Conservation (phyloP, 2,797 vertebrate species). For the Alosa sapidissima region DNA sequence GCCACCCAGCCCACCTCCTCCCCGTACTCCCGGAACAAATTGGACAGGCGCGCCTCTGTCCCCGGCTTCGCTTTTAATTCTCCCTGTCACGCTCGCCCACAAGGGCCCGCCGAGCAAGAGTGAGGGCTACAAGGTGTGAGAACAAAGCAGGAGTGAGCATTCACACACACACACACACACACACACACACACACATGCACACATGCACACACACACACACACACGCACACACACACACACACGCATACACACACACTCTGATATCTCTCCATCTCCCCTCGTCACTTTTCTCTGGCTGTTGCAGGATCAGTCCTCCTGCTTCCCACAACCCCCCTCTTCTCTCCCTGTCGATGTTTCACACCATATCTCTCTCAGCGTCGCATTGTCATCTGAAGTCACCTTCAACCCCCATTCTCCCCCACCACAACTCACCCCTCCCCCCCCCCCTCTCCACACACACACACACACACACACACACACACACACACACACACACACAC, state of each 20-base stretch:
- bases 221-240: conserved; percentile 15
- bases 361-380: conserved; percentile 3
- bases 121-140: conserved; percentile 50
- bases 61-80: conserved; percentile 69
- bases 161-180: conserved; percentile 13
- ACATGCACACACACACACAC: conserved; percentile 29
- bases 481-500: conserved; percentile 18
- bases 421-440: background rate
- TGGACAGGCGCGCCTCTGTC: conserved; percentile 73
- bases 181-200: conserved; percentile 32
- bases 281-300: background rate
- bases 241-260: background rate
- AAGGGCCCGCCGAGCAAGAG: conserved; percentile 46
- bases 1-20: conserved; percentile 49
- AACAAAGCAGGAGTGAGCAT: conserved; percentile 53
- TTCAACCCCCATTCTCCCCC: background rate
- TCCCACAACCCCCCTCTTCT: conserved; percentile 24
- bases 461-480: background rate
- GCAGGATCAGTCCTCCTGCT: background rate
- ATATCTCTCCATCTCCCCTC: conserved; percentile 11
- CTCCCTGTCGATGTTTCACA: background rate
- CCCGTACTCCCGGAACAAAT: conserved; percentile 75
- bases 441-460: too few species aligned
- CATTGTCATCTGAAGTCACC: conserved; percentile 23
- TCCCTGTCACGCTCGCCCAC: conserved; percentile 47